Conservation (phyloP, 35 echinoderm and acorn worm species). For the Patiria miniata region DNA sequence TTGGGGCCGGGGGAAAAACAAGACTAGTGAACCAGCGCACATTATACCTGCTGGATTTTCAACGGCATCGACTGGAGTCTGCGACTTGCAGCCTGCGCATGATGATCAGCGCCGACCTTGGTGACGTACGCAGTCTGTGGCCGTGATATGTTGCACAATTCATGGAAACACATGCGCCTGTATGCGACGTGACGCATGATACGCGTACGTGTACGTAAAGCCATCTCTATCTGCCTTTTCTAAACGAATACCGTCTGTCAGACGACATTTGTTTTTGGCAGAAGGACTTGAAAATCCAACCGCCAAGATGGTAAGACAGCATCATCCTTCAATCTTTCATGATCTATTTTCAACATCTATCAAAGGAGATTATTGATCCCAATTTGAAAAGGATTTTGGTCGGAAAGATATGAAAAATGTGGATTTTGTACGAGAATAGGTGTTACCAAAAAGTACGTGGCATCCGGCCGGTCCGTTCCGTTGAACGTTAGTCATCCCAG, state of each 20-base stretch:
- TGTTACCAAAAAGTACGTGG: no score
- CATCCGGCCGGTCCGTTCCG: not conserved
- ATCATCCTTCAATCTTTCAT: not conserved
- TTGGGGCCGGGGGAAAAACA: no score
- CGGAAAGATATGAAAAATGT: not conserved
- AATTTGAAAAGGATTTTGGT: not conserved
- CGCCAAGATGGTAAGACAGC: not conserved
- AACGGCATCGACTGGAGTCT: not conserved
- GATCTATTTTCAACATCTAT: not conserved
- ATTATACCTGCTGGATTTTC: not conserved
- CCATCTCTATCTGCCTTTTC: not conserved
- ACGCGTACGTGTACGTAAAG: not conserved
- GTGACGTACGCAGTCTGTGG: not conserved
- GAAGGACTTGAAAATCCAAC: not conserved
- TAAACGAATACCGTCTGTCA: not conserved
- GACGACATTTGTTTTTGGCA: not conserved
- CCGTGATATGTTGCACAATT: not conserved
- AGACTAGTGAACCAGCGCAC: no score
- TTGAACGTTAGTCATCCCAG: not conserved
- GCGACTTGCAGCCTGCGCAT: no score
- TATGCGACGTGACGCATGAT: not conserved
- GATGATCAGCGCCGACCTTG: not conserved
- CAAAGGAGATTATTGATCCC: not conserved
- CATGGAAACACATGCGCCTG: not conserved
- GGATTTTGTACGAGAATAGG: not conserved